Evolutionary conservation across 2,888 invertebrate genomes (phyloP).

Genomic region (Chloromyia formosa): DNA sequence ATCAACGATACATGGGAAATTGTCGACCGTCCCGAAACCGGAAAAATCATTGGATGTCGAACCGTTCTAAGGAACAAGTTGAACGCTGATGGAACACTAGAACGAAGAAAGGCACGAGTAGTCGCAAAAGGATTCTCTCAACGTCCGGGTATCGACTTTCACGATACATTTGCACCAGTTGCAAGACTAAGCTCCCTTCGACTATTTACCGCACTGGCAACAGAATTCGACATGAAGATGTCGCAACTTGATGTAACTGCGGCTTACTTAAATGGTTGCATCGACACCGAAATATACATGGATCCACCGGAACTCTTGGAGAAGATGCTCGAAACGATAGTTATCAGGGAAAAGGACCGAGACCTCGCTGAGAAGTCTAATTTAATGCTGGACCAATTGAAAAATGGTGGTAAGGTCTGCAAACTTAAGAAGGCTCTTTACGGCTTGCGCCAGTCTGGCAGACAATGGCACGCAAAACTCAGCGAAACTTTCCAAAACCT

Average conservation of each 20-base stretch:
- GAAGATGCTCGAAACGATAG: not conserved
- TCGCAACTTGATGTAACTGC: constrained; percentile 41
- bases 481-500: constrained; percentile 45
- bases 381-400: not conserved
- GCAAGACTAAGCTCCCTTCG: constrained; percentile 41
- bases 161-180: not conserved
- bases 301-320: not conserved
- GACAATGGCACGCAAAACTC: constrained; percentile 49
- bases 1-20: constrained; percentile 11
- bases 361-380: not conserved
- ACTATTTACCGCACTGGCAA: constrained; percentile 50
- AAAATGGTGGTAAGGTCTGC: not conserved
- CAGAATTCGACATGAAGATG: constrained; percentile 48
- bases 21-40: not conserved
- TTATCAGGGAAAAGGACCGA: not conserved
- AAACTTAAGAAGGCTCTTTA: not conserved
- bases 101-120: constrained; percentile 15
- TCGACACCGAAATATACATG: constrained; percentile 13
- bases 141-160: constrained; percentile 14
- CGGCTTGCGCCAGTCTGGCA: constrained; percentile 50
- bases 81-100: not conserved
- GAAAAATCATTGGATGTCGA: not conserved
- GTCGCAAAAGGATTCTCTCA: constrained; percentile 12
- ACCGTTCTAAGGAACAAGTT: not conserved
- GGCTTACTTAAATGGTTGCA: not conserved